phyloP scores from a whole-genome alignment of 1,140 invertebrate genomes.

The Musca domestica region DNA sequence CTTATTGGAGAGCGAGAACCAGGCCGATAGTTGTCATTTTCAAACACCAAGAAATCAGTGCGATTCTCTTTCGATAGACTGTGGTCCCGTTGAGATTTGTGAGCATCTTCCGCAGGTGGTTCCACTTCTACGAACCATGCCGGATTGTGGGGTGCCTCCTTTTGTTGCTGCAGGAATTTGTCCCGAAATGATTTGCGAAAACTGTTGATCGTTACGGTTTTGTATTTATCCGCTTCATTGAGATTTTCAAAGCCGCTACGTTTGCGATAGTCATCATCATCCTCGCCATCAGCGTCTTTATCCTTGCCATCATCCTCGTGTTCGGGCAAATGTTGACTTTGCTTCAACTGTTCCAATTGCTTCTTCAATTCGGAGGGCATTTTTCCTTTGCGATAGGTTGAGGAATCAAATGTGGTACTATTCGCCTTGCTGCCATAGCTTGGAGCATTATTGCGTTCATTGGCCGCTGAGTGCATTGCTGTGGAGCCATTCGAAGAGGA shows the following conservation, averaged over 20 bases:
- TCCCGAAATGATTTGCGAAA: constrained; percentile 52
- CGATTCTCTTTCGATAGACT: constrained; percentile 42
- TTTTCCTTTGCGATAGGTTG: constrained; percentile 46
- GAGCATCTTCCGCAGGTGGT: constrained; percentile 8
- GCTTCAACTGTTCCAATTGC: constrained; percentile 47
- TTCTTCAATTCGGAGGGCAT: constrained; percentile 40
- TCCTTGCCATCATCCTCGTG: constrained; percentile 32
- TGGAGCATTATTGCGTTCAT: background rate
- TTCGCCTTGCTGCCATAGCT: background rate
- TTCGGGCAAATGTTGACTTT: constrained; percentile 25
- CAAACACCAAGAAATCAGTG: constrained; percentile 46
- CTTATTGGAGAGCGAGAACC: constrained; percentile 46
- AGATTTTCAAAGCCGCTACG: background rate
- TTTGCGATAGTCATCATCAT: constrained; percentile 28
- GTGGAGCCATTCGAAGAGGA: background rate
- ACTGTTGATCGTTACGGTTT: constrained; percentile 49
- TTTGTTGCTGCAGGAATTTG: constrained; percentile 45
- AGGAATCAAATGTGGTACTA: constrained; percentile 38
- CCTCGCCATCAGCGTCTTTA: constrained; percentile 33
- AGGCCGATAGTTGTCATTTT: constrained; percentile 50
- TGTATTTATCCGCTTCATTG: constrained; percentile 44
- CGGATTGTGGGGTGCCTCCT: constrained; percentile 46
- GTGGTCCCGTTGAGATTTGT: background rate
- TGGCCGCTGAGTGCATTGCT: constrained; percentile 10
- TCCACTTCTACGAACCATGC: constrained; percentile 51